Conservation (phyloP, 1,140 invertebrate genomes). For the Ruditapes philippinarum region DNA sequence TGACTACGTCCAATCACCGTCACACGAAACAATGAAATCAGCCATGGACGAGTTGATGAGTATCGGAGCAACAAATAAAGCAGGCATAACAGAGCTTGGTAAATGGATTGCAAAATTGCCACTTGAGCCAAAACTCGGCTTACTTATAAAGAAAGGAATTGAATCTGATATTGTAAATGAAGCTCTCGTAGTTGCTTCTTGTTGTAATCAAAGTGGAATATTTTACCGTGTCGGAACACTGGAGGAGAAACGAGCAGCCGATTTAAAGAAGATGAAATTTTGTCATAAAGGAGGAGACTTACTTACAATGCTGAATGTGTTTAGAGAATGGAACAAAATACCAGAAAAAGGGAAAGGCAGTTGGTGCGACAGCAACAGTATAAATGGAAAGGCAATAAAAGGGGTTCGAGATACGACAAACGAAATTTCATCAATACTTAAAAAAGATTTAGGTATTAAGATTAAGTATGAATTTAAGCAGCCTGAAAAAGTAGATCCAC, state of each 20-base stretch:
- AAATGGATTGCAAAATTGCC: constrained; percentile 82
- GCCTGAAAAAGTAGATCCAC: constrained; percentile 31
- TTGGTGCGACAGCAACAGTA: constrained; percentile 80
- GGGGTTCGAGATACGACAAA: constrained; percentile 75
- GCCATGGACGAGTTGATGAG: constrained; percentile 74
- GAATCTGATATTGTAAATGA: constrained; percentile 89
- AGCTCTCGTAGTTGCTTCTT: constrained; percentile 79
- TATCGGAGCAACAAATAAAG: constrained; percentile 74
- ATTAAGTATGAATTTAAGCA: constrained; percentile 70
- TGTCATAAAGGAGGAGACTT: constrained; percentile 95
- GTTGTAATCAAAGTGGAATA: constrained; percentile 70
- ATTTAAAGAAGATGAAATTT: constrained; percentile 91
- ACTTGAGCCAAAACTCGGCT: constrained; percentile 78
- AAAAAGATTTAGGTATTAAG: constrained; percentile 70
- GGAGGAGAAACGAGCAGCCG: constrained; percentile 90
- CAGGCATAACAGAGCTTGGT: constrained; percentile 82
- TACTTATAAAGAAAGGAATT: constrained; percentile 73
- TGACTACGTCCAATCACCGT: constrained; percentile 82
- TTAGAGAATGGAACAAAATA: constrained; percentile 87
- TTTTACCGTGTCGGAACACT: constrained; percentile 83
- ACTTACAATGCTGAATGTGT: constrained; percentile 96
- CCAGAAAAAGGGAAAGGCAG: constrained; percentile 73
- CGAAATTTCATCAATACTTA: constrained; percentile 75
- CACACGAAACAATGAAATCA: constrained; percentile 70
- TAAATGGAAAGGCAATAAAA: constrained; percentile 81